Evolutionary conservation across 64 coral and sea anemone genomes (phyloP).

Genomic region (Platygyra sinensis): DNA sequence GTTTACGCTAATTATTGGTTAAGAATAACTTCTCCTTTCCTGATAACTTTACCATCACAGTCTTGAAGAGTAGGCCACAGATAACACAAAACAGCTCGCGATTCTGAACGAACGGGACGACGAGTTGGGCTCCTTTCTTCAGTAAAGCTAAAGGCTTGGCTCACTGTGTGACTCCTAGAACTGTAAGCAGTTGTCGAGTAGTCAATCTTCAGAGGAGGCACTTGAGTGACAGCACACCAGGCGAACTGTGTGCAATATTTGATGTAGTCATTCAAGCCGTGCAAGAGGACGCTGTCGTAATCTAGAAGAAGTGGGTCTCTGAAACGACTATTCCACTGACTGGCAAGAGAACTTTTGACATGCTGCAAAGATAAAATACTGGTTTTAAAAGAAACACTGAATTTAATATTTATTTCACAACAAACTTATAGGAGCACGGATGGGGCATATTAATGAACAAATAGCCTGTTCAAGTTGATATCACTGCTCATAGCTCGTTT

Average conservation of each 20-base stretch:
- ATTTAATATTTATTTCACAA: too few relatives aligned
- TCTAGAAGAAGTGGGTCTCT: not conserved
- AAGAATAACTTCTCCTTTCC: not conserved
- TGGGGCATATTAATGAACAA: too few relatives aligned
- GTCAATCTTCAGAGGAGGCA: conserved; percentile 5
- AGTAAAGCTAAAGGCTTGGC: not conserved
- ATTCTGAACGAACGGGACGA: not conserved
- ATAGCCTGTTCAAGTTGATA: too few relatives aligned
- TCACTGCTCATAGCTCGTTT: too few relatives aligned
- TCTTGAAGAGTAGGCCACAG: not conserved
- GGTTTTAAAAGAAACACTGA: too few relatives aligned
- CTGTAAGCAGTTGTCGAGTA: not conserved
- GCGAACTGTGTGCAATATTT: conserved; percentile 3
- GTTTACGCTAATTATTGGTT: too few relatives aligned
- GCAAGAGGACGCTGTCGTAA: not conserved
- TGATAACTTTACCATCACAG: conserved; percentile 3
- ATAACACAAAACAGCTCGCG: not conserved
- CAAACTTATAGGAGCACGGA: too few relatives aligned
- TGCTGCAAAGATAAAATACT: not conserved
- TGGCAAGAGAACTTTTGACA: not conserved
- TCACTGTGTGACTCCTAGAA: not conserved
- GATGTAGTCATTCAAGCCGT: not conserved
- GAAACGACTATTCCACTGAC: not conserved
- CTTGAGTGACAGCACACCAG: not conserved
- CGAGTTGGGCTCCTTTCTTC: conserved; percentile 1